These are phyloP conservation scores for Gymnocheta viridis DNA, from an alignment of 2,888 invertebrate genomes.

Conservation along the genomic window DNA sequence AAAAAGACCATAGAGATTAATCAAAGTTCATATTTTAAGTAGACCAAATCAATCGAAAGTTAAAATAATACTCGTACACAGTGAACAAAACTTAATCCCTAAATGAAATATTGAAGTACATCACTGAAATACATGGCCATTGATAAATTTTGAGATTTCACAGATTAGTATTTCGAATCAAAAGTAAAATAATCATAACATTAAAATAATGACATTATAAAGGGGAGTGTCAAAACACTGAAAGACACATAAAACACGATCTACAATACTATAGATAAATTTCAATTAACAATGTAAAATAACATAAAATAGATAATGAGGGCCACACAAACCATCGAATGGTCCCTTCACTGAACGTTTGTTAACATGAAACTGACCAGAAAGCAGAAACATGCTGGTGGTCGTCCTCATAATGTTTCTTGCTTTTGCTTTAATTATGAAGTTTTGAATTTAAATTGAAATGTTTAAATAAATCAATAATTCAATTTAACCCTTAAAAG, in stretches of 20 bases:
- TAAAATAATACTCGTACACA: conserved; percentile 4
- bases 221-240: conserved; percentile 55
- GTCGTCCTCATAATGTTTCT: conserved; percentile 15
- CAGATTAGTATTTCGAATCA: conserved; percentile 22
- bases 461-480: conserved; percentile 19
- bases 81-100: conserved; percentile 31
- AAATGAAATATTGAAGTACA: conserved; percentile 20
- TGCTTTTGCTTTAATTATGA: not conserved
- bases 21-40: not conserved
- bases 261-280: conserved; percentile 66
- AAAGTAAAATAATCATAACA: not conserved
- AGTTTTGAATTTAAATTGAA: conserved; percentile 15
- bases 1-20: conserved; percentile 19
- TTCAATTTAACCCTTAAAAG: conserved; percentile 23
- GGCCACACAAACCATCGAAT: conserved; percentile 48
- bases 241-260: conserved; percentile 22
- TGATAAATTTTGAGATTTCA: conserved; percentile 26
- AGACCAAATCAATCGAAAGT: conserved; percentile 2
- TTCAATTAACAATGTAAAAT: conserved; percentile 70
- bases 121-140: not conserved
- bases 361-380: conserved; percentile 8
- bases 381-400: conserved; percentile 40
- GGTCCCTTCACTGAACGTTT: not conserved
- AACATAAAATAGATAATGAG: conserved; percentile 46
- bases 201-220: conserved; percentile 41